Base-by-base conservation (phyloP, 2,888 invertebrate species). In the Xestia ashworthii region DNA sequence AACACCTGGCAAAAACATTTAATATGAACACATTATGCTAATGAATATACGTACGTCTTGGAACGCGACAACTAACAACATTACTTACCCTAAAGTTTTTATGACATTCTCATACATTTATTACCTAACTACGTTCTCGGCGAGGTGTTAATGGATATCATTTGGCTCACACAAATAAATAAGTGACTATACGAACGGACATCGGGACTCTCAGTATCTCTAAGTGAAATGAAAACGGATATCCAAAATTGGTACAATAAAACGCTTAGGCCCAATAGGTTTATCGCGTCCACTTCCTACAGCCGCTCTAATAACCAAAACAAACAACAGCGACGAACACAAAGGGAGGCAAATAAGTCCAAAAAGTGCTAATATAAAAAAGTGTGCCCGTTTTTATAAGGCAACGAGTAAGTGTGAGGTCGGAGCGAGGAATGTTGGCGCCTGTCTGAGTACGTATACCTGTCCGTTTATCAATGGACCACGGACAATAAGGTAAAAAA, bases 401-500 rank as follows among this genome's bases (percentile, higher is more conserved):
- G 93, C 94, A 91, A 91, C 95, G 94, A 95, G 95, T 94, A 95
- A 96, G 96, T 96, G 96, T 96, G 96, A 96, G 96, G 96, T 96
- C 96, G 96, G 92, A 93, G 88, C 95, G 95, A 96, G 95, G 96
- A 96, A 96, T 96, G 96, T 96, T 96, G 96, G 96, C 96, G 96
- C 96, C 96, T 94, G 96, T 96, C 96, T 96, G 96, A 96, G 96
- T 96, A 96, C 95, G 95, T 95, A 96, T 96, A 96, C 96, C 96
- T 96, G 96, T 96, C 95, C 95, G 94, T 96, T 96, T 96, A 96
- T 96, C 96, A 96, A 96, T 96, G 96, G 95, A 92, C 95, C 94
- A 92, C 91, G 94, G 93, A 94, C 95, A 96, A 96, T 94, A 94
- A 95, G 94, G 91, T 80, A 90, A 95, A 94, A 94, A 95, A 89